Percentiles rank a stretch among this genome's conserved stretches.
These are phyloP conservation scores for Cydia strobilella DNA, from an alignment of 1,140 invertebrate genomes.

Conservation along the genomic window DNA sequence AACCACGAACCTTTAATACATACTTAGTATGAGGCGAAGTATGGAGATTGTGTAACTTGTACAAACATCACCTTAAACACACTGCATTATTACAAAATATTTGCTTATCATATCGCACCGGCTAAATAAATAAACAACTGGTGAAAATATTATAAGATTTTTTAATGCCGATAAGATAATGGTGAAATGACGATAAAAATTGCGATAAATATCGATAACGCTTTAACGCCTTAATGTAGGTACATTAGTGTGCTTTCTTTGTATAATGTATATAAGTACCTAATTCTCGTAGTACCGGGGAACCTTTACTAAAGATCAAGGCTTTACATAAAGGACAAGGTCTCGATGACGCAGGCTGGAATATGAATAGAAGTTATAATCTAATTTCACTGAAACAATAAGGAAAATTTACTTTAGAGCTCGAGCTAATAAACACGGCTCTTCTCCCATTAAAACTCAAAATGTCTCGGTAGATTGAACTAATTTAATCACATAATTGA, in stretches of 20 bases:
- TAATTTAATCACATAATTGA: slow-evolving; percentile 39
- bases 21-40: slow-evolving; percentile 7
- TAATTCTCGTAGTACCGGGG: neutral
- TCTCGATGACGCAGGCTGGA: slow-evolving; percentile 2
- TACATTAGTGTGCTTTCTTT: slow-evolving; percentile 20
- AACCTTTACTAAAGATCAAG: slow-evolving; percentile 14
- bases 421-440: too few species aligned
- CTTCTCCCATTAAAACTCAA: neutral
- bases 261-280: neutral
- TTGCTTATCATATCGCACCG: slow-evolving; percentile 58
- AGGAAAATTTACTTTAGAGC: slow-evolving; percentile 4
- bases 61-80: slow-evolving; percentile 43
- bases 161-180: slow-evolving; percentile 58
- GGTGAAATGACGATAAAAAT: slow-evolving; percentile 65
- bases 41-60: slow-evolving; percentile 48
- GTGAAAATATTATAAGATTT: slow-evolving; percentile 58
- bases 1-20: slow-evolving; percentile 45
- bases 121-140: slow-evolving; percentile 66
- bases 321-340: slow-evolving; percentile 13
- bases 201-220: slow-evolving; percentile 44
- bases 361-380: slow-evolving; percentile 5
- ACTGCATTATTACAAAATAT: slow-evolving; percentile 63
- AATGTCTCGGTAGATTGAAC: slow-evolving; percentile 5
- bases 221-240: slow-evolving; percentile 8
- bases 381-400: slow-evolving; percentile 1